Percentiles rank a stretch among this genome's conserved stretches.
Evolutionary conservation across 2,113 vertebrate genomes (phyloP).

Genomic region (Melanerpes aurifrons): DNA sequence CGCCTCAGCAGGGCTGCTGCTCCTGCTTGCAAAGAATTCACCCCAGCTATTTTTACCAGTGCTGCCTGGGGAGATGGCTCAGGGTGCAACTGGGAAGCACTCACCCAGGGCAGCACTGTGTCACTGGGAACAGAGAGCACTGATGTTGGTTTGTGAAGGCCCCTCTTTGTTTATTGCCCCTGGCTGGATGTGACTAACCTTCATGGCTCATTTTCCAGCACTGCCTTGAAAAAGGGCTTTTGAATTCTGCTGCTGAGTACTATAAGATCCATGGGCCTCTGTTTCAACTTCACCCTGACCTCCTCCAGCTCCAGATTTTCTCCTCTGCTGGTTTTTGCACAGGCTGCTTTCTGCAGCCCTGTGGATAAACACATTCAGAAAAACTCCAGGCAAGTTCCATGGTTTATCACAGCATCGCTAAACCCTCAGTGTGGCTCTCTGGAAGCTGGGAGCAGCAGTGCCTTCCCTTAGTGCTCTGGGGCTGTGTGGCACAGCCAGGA

Average conservation of each 20-base stretch:
- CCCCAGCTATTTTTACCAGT: constrained; percentile 67
- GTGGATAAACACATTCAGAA: background rate
- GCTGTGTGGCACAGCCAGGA: rapidly evolving
- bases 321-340: background rate
- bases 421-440: rapidly evolving
- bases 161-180: background rate
- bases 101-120: background rate
- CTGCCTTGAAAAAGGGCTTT: background rate
- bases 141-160: rapidly evolving
- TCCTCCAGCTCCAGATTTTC: background rate
- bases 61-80: constrained; percentile 24
- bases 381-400: background rate
- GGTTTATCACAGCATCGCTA: background rate
- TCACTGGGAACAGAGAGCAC: rapidly evolving
- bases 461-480: background rate
- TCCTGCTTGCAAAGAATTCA: constrained; percentile 20
- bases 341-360: background rate
- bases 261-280: background rate
- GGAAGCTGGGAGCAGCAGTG: background rate
- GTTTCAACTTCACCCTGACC: rapidly evolving
- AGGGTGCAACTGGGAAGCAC: background rate
- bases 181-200: background rate
- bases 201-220: background rate
- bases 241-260: background rate
- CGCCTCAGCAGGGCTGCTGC: background rate